Conservation (phyloP, 2,888 invertebrate genomes). For the Cryptops parisi region DNA sequence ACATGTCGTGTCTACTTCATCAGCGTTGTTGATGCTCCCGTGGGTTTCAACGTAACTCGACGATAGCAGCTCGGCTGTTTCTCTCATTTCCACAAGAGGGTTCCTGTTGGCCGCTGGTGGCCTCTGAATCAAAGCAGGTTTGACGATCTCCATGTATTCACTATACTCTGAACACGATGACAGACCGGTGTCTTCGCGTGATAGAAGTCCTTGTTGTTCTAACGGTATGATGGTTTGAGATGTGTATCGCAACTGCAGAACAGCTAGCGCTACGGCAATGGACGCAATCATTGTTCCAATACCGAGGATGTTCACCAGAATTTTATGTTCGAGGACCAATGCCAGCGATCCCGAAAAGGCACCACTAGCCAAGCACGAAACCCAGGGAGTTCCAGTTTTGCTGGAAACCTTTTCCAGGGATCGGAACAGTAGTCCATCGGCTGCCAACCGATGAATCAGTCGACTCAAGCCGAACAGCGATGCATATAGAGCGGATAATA, state of each 20-base stretch:
- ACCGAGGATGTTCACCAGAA: slow-evolving; percentile 18
- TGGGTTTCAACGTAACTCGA: background rate
- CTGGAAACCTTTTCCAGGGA: slow-evolving; percentile 12
- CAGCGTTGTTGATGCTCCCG: background rate
- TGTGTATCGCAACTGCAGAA: slow-evolving; percentile 18
- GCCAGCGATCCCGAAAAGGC: slow-evolving; percentile 9
- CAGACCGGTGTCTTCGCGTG: background rate
- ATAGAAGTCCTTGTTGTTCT: background rate
- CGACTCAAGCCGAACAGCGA: slow-evolving; percentile 18
- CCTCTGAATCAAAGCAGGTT: background rate
- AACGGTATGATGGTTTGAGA: background rate
- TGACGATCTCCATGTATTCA: background rate
- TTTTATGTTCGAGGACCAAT: slow-evolving; percentile 15
- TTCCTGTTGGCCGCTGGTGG: background rate
- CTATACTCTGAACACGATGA: background rate
- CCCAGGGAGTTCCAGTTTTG: slow-evolving; percentile 16
- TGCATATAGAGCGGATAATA: slow-evolving; percentile 18
- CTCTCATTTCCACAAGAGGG: background rate
- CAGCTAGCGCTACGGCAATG: slow-evolving; percentile 17
- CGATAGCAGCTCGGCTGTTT: slow-evolving; percentile 8
- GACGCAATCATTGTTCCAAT: slow-evolving; percentile 18
- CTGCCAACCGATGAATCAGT: slow-evolving; percentile 17
- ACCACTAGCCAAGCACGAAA: slow-evolving; percentile 13
- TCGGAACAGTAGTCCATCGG: slow-evolving; percentile 19
- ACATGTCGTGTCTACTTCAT: background rate